Base-by-base conservation (phyloP, 2,797 vertebrate genomes). In the Urosaurus nigricauda region DNA sequence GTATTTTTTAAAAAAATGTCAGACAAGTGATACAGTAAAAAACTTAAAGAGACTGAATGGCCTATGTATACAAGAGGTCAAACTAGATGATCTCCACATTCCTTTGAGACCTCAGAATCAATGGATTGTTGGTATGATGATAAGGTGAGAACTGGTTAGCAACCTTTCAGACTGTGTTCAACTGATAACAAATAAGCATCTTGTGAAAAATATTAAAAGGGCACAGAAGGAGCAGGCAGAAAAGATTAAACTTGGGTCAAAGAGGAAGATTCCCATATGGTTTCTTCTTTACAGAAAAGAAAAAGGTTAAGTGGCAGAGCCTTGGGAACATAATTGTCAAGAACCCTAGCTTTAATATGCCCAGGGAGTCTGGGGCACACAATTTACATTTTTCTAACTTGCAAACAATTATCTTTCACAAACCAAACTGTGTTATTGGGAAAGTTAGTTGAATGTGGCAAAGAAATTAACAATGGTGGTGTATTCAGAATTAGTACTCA, bases 61-160 rank as follows among this genome's bases (percentile, higher is more conserved):
- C 71, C 79, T 40, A 19, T 77, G 58, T 89, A 63, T 77, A 35
- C 37, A 29, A 84, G 74, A 89, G 84, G 84, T 82, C 79, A 89
- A 84, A 82, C 78, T 86, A 89, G 71, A 89, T 86, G 84, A 86
- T 85, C 88, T 81, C 78, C 51, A 81, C 84, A 85, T 89, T 89
- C 83, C 79, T 89, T 86, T 86, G 88, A 86, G 84, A 86, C 19
- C 58, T 81, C 88, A 43, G 83, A 86, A 89, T 74, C 84, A 89
- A 86, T 86, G 70, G 35, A 73, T 58, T 71, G 0, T 17, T 90
- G 0, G 0, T 71, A 24, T 81, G 83, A 56, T 4, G 73, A 65
- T 89, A 90, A 77, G 6, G 2, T 83, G 75, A 70, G 88, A 94
- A 89, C 0, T 0, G 0, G 43, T 84, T 92, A 32, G 65, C 6